A percentile compares a stretch with the other conserved stretches of the same genome.
Conservation (phyloP, 2,797 vertebrate species). For the Sebastiscus albofasciatus region DNA sequence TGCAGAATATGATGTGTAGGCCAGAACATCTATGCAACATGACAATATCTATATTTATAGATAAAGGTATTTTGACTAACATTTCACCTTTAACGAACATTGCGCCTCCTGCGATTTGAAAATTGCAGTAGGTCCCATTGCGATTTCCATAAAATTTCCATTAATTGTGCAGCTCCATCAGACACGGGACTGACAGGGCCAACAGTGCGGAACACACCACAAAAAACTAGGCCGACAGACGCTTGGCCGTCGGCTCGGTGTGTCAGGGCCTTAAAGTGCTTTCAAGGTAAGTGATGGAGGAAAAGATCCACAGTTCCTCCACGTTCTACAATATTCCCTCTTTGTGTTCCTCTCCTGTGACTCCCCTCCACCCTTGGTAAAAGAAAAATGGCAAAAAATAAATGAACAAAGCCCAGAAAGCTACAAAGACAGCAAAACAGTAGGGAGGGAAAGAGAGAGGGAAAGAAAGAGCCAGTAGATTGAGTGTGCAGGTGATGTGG, state of each 20-base stretch:
- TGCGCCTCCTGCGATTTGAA: too few species aligned
- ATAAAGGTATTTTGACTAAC: too few species aligned
- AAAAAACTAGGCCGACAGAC: neutral
- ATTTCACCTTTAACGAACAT: too few species aligned
- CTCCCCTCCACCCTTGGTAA: neutral
- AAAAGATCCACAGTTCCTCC: neutral
- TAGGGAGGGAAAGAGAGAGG: neutral
- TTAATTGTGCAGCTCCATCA: neutral
- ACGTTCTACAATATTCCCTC: neutral
- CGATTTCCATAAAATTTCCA: too few species aligned
- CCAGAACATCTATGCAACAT: too few species aligned
- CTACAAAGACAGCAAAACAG: neutral
- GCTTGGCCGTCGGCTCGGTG: too few species aligned
- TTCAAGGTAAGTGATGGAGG: neutral
- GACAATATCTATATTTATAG: too few species aligned
- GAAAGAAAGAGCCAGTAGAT: neutral
- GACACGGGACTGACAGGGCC: neutral
- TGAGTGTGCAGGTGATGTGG: slow-evolving; percentile 55
- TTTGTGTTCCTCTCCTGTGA: slow-evolving; percentile 3
- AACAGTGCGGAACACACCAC: neutral
- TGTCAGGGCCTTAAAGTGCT: neutral
- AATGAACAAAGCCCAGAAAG: slow-evolving; percentile 21
- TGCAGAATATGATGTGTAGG: too few species aligned
- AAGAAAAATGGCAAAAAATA: neutral
- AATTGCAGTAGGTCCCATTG: too few species aligned